Conservation (phyloP, 2,797 vertebrate species). For the Schizopygopsis pylzovi region DNA sequence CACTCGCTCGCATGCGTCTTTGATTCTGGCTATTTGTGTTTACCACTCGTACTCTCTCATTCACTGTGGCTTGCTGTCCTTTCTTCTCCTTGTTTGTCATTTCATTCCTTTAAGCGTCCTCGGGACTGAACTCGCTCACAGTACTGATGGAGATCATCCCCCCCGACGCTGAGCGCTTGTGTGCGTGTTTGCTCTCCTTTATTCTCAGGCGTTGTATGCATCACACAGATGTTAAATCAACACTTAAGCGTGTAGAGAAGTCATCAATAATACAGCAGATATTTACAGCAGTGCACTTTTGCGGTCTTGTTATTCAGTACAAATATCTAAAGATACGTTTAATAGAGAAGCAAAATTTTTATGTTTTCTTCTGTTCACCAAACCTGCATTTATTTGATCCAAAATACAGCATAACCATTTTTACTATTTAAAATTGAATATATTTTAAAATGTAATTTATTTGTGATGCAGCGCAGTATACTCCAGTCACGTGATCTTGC, state of each 20-base stretch:
- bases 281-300: background rate
- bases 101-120: background rate
- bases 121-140: background rate
- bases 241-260: background rate
- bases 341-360: too few relatives aligned
- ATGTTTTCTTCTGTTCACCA: too few relatives aligned
- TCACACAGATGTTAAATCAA: background rate
- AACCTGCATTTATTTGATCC: too few relatives aligned
- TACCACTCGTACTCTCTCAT: conserved; percentile 36
- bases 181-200: background rate
- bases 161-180: background rate
- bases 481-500: too few relatives aligned
- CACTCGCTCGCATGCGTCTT: conserved; percentile 24
- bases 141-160: conserved; percentile 9
- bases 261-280: background rate
- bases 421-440: too few relatives aligned
- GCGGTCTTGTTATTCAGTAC: too few relatives aligned
- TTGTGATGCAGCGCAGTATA: too few relatives aligned
- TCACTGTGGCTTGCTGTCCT: background rate
- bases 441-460: too few relatives aligned
- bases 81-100: conserved; percentile 14
- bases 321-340: too few relatives aligned
- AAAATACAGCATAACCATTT: too few relatives aligned
- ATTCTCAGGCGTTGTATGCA: background rate
- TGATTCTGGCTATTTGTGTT: conserved; percentile 48